Evolutionary conservation across 1,140 invertebrate genomes (phyloP).

Genomic region (Caenorhabditis inopinata): DNA sequence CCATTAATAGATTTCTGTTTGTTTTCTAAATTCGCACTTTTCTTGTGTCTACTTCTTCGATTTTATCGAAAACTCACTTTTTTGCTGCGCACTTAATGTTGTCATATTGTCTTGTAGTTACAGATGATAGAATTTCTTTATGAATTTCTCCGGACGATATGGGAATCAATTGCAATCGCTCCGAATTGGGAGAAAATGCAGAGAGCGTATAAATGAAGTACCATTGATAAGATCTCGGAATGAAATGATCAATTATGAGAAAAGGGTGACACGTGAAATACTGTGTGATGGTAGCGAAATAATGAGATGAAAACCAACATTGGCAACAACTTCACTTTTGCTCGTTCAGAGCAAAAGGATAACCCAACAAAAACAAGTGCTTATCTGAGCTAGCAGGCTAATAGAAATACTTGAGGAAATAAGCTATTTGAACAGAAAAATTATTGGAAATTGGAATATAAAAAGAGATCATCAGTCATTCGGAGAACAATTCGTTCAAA

Average conservation of each 20-base stretch:
- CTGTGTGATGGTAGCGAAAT: neutral
- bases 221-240: neutral
- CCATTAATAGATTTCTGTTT: no score
- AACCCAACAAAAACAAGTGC: no score
- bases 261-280: neutral
- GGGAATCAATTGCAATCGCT: neutral
- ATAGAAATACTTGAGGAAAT: no score
- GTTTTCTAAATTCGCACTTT: no score
- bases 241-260: neutral
- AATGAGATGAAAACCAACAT: no score
- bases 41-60: neutral
- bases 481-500: neutral
- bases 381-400: no score
- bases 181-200: neutral
- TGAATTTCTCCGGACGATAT: neutral
- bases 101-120: neutral
- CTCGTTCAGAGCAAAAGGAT: no score
- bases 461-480: neutral
- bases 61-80: neutral
- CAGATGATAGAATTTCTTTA: slow-evolving; percentile 6
- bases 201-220: neutral
- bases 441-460: neutral
- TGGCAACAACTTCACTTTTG: no score
- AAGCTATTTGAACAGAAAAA: no score
- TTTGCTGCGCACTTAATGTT: neutral